A percentile compares a stretch with the other conserved stretches of the same genome.
phyloP scores from a whole-genome alignment of 2,888 invertebrate species.

The Dendrolimus pini region DNA sequence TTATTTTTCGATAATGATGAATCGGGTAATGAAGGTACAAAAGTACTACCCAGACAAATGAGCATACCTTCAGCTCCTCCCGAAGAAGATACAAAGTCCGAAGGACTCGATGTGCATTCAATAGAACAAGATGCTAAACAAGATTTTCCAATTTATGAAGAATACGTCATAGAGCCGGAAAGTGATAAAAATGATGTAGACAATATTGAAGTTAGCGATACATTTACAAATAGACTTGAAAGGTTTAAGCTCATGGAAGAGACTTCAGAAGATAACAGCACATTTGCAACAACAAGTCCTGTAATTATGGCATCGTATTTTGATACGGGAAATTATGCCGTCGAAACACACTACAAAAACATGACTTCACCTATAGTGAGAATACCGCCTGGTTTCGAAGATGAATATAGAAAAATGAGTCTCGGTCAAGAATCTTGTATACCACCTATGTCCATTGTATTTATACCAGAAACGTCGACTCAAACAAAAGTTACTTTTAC shows the following conservation, averaged over 20 bases:
- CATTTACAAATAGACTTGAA: slow-evolving; percentile 59
- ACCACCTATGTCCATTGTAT: slow-evolving; percentile 1
- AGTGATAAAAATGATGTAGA: slow-evolving; percentile 61
- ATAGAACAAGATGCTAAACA: slow-evolving; percentile 66
- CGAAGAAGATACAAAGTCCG: slow-evolving; percentile 52
- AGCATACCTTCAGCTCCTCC: slow-evolving; percentile 47
- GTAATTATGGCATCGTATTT: slow-evolving; percentile 61
- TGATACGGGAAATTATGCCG: slow-evolving; percentile 66
- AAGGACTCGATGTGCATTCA: slow-evolving; percentile 59
- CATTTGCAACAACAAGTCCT: slow-evolving; percentile 21
- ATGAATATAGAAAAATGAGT: slow-evolving; percentile 29
- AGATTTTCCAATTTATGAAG: slow-evolving; percentile 58
- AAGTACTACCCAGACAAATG: slow-evolving; percentile 34
- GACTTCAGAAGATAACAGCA: slow-evolving; percentile 19
- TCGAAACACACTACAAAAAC: slow-evolving; percentile 55
- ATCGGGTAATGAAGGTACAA: slow-evolving; percentile 25
- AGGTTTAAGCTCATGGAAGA: slow-evolving; percentile 50
- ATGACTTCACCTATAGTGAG: slow-evolving; percentile 18
- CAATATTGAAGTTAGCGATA: slow-evolving; percentile 39
- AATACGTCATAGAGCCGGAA: slow-evolving; percentile 58
- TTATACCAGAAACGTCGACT: slow-evolving; percentile 38
- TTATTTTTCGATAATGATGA: slow-evolving; percentile 35
- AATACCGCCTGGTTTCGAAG: slow-evolving; percentile 61
- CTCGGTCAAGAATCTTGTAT: neutral
- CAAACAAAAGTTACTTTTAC: slow-evolving; percentile 30